phyloP scores from a whole-genome alignment of 2,113 vertebrate genomes.

The Proterorhinus semilunaris region DNA sequence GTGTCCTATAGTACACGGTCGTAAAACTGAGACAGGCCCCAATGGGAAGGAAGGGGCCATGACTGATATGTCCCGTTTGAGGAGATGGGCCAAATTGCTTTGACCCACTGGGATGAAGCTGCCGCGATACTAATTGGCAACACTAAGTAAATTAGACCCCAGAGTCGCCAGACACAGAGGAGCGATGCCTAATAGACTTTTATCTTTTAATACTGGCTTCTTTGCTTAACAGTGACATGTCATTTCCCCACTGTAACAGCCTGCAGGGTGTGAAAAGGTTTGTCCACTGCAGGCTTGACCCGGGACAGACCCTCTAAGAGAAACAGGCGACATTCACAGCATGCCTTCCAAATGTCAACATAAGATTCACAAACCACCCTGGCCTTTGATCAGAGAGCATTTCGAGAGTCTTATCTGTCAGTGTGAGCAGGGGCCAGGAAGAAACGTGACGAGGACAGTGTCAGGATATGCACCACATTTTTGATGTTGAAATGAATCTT shows the following conservation, averaged over 20 bases:
- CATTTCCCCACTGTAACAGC: constrained; percentile 44
- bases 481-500: too few species aligned
- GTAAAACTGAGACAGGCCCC: constrained; percentile 28
- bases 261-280: constrained; percentile 46
- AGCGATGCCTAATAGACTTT: constrained; percentile 33
- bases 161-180: constrained; percentile 24
- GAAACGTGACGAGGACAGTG: background rate
- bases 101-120: constrained; percentile 38
- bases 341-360: constrained; percentile 12
- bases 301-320: constrained; percentile 14
- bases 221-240: constrained; percentile 26
- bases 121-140: constrained; percentile 27
- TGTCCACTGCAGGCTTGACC: constrained; percentile 35
- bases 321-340: constrained; percentile 29
- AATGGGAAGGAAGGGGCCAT: constrained; percentile 3
- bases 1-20: constrained; percentile 17
- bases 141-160: constrained; percentile 48
- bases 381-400: constrained; percentile 16
- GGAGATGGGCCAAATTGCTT: constrained; percentile 50
- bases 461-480: too few species aligned
- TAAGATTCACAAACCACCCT: constrained; percentile 5
- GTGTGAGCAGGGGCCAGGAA: background rate
- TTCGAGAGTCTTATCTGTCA: constrained; percentile 2
- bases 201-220: constrained; percentile 36
- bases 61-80: constrained; percentile 23